Base-by-base conservation (phyloP, 2,888 invertebrate genomes). In the Ochropleura plecta region DNA sequence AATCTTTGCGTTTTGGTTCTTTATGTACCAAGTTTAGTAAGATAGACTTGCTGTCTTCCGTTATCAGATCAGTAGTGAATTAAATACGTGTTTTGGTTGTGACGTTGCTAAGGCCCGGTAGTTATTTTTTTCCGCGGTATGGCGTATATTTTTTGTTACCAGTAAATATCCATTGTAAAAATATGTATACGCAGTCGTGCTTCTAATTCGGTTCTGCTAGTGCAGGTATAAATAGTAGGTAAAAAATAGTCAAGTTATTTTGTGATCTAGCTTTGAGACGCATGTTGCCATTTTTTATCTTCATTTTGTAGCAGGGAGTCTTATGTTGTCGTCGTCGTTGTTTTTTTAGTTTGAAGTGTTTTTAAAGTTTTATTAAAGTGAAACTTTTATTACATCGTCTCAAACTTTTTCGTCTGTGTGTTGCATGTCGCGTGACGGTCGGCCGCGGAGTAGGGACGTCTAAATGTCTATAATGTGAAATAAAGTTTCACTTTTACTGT, bases 81-180 rank as follows among this genome's bases (percentile, higher is more conserved):
- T n/a, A 73, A 63, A 20, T 57, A 51, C 0, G 0, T 46, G 6
- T 20, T 10, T 60, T 42, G 5, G 46, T 46, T 63, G 78, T 78
- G 46, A 40, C 49, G 40, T 70, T 5, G 40, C 49, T 63, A 70
- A 40, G 18, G 18, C n/a, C n/a, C 0, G 44, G 20, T 66, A 40
- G 14, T 46, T 18, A 3, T 9, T 20, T 49, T 62, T 14, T 16
- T n/a, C n/a, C 16, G 14, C 7, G 16, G 10, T 12, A 48, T 44
- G 16, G 0, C 14, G 4, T 42, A 44, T n/a, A 10, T 16, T 53
- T 53, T 18, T 53, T 62, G 20, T 55, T 69, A 30, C 12, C 12
- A 44, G 18, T 75, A 16, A 51, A 12, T 7, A 12, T 40, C 18
- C 59, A 46, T 51, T 62, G 40, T 60, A 20, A 62, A 46, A 46